Conservation (phyloP, 1,140 invertebrate species). For the Cherax quadricarinatus region DNA sequence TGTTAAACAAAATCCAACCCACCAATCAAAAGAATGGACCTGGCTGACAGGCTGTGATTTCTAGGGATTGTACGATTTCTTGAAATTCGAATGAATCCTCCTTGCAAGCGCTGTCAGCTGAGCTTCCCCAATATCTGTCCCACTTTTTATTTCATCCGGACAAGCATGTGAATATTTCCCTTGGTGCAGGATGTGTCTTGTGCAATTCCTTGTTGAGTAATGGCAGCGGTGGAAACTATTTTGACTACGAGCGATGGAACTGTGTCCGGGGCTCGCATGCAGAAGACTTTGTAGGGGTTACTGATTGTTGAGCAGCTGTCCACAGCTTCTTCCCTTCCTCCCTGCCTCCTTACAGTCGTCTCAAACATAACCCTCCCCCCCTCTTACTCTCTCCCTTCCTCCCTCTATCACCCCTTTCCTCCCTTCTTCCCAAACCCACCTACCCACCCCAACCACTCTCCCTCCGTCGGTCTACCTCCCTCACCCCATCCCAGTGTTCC, state of each 20-base stretch:
- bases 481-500: not conserved
- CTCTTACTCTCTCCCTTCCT: not conserved
- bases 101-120: not conserved
- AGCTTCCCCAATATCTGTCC: not conserved
- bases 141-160: not conserved
- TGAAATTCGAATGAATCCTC: not conserved
- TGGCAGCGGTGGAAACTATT: not conserved
- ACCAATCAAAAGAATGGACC: constrained; percentile 20
- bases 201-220: not conserved
- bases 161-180: not conserved
- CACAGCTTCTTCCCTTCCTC: not conserved
- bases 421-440: not conserved
- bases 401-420: not conserved
- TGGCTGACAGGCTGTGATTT: not conserved
- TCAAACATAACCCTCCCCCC: not conserved
- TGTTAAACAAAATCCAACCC: not conserved
- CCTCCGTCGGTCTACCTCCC: not conserved
- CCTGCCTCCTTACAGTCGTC: not conserved
- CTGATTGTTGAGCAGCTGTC: not conserved
- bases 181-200: not conserved
- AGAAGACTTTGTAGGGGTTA: not conserved
- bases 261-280: not conserved
- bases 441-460: not conserved
- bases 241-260: not conserved
- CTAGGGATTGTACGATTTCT: not conserved